A percentile compares a stretch with the other conserved stretches of the same genome.
Evolutionary conservation across 2,888 invertebrate genomes (phyloP).

Genomic region (Onthophagus sagittarius): DNA sequence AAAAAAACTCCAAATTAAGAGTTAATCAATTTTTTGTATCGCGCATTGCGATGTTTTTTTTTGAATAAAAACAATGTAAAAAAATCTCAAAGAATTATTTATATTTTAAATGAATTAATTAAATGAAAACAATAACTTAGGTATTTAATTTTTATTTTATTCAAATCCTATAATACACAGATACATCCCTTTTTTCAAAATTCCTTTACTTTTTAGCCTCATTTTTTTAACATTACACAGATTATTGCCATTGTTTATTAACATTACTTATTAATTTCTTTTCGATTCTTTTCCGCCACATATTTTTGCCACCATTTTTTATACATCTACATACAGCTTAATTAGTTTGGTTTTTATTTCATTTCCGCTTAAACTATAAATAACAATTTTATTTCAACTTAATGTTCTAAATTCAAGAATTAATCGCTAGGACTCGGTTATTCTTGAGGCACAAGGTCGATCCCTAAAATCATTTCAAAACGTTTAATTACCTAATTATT

Average conservation of each 20-base stretch:
- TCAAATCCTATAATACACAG: neutral
- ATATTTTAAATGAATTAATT: too few relatives aligned
- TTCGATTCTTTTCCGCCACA: neutral
- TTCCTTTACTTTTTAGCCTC: neutral
- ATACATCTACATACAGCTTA: neutral
- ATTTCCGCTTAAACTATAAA: neutral
- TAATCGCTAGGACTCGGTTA: neutral
- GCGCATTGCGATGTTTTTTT: too few relatives aligned
- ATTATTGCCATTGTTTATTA: neutral
- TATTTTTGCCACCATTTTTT: neutral
- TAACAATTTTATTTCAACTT: neutral
- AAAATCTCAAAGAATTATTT: too few relatives aligned
- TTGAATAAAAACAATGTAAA: too few relatives aligned
- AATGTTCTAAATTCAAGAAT: neutral
- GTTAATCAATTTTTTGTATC: too few relatives aligned
- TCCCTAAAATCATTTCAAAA: neutral
- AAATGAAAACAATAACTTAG: neutral
- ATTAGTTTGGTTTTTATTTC: too few relatives aligned
- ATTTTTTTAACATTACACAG: neutral
- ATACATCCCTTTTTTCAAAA: neutral
- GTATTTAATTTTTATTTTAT: neutral
- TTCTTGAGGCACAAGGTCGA: neutral
- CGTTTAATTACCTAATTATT: neutral
- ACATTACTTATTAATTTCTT: neutral
- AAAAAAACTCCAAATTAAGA: too few relatives aligned